Evolutionary conservation across 2,113 vertebrate genomes (phyloP), one percentile per base, ranked within the genome.

Genomic region (Oreocharis arfaki): DNA sequence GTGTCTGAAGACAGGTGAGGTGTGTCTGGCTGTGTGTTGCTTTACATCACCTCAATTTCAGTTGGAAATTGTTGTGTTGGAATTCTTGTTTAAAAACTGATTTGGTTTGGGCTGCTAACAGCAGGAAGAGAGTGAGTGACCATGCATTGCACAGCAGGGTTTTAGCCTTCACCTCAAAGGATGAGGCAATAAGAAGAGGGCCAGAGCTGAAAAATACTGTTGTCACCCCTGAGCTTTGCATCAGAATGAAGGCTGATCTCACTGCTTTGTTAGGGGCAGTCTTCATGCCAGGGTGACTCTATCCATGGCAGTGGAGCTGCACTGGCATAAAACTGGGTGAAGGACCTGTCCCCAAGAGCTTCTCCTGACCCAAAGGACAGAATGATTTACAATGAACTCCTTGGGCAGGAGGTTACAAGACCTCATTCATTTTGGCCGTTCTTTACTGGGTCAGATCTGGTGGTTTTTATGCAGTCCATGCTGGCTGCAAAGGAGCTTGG

Each of bases 401-500:
- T 82, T 6, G 12, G 53, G 19, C 46, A 17, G 68, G 49, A 80
- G 75, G 53, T 39, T 65, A 30, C 64, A 78, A 74, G 35, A 64
- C 57, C 13, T 86, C n/a, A 57, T 85, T 87, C 47, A 16, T 83
- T 70, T 90, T 17, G 24, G 44, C 52, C 12, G 1, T 49, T 88
- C 30, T 73, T 6, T 46, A 33, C 35, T 83, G 68, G 33, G 9
- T 44, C 39, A 57, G 21, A 64, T 91, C 41, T 80, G 46, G 32
- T 49, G 56, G 41, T 44, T 89, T 83, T 95, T 69, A 13, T 41
- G 18, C 41, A 71, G 35, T 32, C 14, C 33, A 5, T 78, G 53
- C 74, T 91, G 57, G 44, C 79, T 46, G 84, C 44, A 35, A 19
- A 95, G 80, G 57, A 89, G 61, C 65, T 92, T 90, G 87, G 71